Base-by-base conservation (phyloP, 2,113 vertebrate genomes). In the Petrocephalus zakoni region DNA sequence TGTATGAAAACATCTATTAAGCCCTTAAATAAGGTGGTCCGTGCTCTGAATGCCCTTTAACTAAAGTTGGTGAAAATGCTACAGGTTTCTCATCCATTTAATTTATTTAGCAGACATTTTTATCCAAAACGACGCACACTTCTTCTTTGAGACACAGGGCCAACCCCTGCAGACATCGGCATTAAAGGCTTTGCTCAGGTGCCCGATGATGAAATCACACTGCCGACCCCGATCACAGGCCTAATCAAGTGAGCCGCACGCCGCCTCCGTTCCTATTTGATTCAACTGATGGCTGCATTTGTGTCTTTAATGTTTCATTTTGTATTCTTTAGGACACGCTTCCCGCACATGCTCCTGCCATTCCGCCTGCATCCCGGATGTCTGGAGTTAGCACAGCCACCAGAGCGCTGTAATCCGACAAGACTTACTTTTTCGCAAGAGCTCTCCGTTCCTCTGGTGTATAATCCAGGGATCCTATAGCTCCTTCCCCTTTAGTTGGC, bases 401-500 rank as follows among this genome's bases (percentile, higher is more conserved):
- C 37, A 58, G 82, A 89, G 25, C 21, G 78, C 46, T 91, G 88
- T 86, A 47, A 89, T 91, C 53, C 37, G 87, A 4, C 55, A 85
- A 88, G 91, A 92, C 97, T 96, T 97, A 99, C 98, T 98, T 99
- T 95, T 98, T 99, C 92, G 98, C 98, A 75, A 99, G 97, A 13
- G 97, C 93, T 95, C 94, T 96, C 93, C 98, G 97, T 93, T 99
- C 98, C 88, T 99, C 98, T 21, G 98, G 97, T 47, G 98, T 99
- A 61, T 99, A 99, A 95, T 99, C 98, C 3, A 99, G 95, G 93
- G 98, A 99, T 93, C 98, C 98, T 92, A 99, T 99, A 82, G 98
- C 98, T 88, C 98, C 98, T 91, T 99, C 98, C 92, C 98, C 98
- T 96, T 98, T 99, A 52, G 98, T 99, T 90, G 98, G 98, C 98